Evolutionary conservation across 2,113 vertebrate species (phyloP), one percentile per base, ranked within the genome.

Genomic region (Alaudala cheleensis): DNA sequence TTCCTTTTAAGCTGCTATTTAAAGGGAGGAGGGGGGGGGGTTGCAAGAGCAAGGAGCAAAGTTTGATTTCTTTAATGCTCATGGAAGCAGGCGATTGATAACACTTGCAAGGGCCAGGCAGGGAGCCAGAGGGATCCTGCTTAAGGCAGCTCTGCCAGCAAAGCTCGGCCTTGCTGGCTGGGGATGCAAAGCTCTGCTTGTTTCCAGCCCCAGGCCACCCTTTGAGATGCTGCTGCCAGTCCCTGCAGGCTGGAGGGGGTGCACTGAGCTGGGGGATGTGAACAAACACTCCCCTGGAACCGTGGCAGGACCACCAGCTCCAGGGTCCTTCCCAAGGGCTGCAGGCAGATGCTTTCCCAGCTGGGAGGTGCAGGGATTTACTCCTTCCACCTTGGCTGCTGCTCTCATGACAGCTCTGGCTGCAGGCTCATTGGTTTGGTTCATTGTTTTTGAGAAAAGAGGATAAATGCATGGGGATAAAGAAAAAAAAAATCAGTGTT

Each of bases 1-100:
- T 96, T 97, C 95, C 96, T 96, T 97, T 96, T 85, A 94, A 95
- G 85, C 74, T 92, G 94, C 96, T 95, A 92, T 95, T 95, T 91
- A 73, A 93, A 95, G 54, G 77, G 64, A 45, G 45, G 23, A n/a
- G 47, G 53, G 37, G 37, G 8, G 37, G 37, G n/a, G n/a, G n/a
- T n/a, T 53, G 39, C 71, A 88, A 64, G 40, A 60, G 83, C 70
- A 58, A 96, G 86, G 69, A 94, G 72, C 86, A 78, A 57, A 93
- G 86, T 87, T 89, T 92, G 82, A 91, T 97, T 92, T 97, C 93
- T 97, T 95, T 94, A 71, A 96, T 94, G 92, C 85, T 78, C 53
- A 2, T 96, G 93, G 95, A 96, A 96, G 92, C 89, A 39, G 94
- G 73, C 20, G 44, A 97, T 95, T 96, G 97, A 95, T 97, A 96